phyloP scores from a whole-genome alignment of 2,113 vertebrate species.

The Callocephalon fimbriatum region DNA sequence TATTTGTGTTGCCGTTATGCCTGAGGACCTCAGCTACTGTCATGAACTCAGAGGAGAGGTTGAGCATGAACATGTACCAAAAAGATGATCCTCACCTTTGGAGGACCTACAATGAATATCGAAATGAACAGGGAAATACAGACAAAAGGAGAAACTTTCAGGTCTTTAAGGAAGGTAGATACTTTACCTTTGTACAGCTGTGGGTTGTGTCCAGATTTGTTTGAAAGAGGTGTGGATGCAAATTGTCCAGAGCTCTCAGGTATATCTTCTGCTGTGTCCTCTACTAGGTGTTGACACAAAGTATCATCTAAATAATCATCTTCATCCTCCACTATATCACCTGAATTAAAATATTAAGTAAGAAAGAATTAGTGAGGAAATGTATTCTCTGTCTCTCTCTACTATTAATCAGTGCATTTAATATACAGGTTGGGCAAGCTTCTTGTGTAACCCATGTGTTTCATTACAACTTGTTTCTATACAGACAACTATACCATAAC shows the following conservation, averaged over 20 bases:
- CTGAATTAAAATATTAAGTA: conserved; percentile 51
- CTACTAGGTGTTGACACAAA: conserved; percentile 47
- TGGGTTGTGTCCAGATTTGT: conserved; percentile 65
- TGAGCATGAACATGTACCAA: neutral
- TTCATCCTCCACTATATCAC: conserved; percentile 81
- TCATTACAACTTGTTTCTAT: neutral
- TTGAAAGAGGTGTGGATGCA: neutral
- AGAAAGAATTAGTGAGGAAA: neutral
- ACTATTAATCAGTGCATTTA: neutral
- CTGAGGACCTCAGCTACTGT: neutral
- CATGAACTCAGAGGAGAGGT: neutral
- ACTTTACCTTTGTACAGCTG: conserved; percentile 72
- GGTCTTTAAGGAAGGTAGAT: neutral
- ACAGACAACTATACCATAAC: neutral
- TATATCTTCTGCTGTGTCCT: conserved; percentile 54
- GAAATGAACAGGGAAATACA: neutral
- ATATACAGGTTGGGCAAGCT: neutral
- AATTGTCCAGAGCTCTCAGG: neutral
- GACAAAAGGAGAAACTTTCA: neutral
- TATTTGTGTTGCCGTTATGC: neutral
- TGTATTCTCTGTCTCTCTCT: neutral
- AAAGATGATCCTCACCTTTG: neutral
- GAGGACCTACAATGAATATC: neutral
- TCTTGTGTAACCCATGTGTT: neutral
- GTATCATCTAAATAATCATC: conserved; percentile 77